phyloP scores from a whole-genome alignment of 2,888 invertebrate species.

The Pharmacophagus antenor region DNA sequence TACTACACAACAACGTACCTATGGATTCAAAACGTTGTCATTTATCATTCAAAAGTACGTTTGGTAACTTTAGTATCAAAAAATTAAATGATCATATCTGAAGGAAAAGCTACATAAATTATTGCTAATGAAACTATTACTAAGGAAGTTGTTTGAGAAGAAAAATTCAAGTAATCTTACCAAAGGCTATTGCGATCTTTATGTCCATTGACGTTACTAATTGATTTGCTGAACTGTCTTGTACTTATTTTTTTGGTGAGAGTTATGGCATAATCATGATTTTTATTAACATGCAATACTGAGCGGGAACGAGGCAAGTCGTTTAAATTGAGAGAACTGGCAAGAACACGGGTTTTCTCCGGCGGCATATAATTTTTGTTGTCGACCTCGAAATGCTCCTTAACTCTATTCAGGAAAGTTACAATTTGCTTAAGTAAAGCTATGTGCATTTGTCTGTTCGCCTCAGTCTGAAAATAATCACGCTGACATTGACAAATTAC shows the following conservation, averaged over 20 bases:
- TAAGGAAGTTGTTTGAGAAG: neutral
- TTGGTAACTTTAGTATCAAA: too few relatives aligned
- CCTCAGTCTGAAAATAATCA: conserved; percentile 82
- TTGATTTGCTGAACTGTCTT: conserved; percentile 72
- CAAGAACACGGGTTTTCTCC: conserved; percentile 44
- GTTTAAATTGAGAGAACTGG: conserved; percentile 49
- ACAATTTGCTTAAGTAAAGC: conserved; percentile 86
- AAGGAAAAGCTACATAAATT: too few relatives aligned
- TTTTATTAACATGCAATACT: conserved; percentile 66
- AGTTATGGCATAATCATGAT: conserved; percentile 52
- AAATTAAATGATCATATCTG: too few relatives aligned
- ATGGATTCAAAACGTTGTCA: too few relatives aligned
- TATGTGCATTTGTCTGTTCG: conserved; percentile 87
- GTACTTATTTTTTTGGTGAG: conserved; percentile 59
- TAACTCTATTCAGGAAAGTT: conserved; percentile 84
- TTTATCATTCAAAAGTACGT: too few relatives aligned
- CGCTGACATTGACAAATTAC: conserved; percentile 40
- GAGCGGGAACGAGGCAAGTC: conserved; percentile 70
- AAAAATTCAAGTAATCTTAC: conserved; percentile 40
- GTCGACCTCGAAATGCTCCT: conserved; percentile 81
- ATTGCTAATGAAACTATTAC: neutral
- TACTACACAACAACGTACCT: too few relatives aligned
- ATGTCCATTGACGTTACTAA: conserved; percentile 67
- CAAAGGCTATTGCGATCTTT: conserved; percentile 58
- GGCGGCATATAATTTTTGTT: conserved; percentile 45